Evolutionary conservation across 2,888 invertebrate genomes (phyloP).

Genomic region (Scaptodrosophila latifasciaeformis): DNA sequence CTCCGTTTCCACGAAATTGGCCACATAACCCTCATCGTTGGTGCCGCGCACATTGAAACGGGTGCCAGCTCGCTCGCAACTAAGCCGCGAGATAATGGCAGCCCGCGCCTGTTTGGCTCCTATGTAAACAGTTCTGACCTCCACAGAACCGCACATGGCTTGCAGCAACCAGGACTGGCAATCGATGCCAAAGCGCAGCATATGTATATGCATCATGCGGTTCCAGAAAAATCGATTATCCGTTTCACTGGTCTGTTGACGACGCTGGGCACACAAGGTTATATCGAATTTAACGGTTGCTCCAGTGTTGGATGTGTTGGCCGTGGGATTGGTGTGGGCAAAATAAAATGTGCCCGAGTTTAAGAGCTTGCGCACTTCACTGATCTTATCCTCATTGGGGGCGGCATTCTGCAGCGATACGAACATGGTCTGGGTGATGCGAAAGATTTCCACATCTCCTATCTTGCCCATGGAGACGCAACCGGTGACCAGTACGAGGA

Average conservation of each 20-base stretch:
- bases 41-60: constrained; percentile 98
- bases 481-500: constrained; percentile 94
- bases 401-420: constrained; percentile 87
- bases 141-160: constrained; percentile 97
- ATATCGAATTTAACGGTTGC: constrained; percentile 84
- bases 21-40: constrained; percentile 99
- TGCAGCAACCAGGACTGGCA: constrained; percentile 94
- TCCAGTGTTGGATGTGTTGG: constrained; percentile 42
- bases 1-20: constrained; percentile 99
- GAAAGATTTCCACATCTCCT: constrained; percentile 94
- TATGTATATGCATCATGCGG: constrained; percentile 93
- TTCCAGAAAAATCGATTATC: constrained; percentile 99
- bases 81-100: constrained; percentile 95
- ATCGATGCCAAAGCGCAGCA: constrained; percentile 93
- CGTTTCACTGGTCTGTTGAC: constrained; percentile 85
- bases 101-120: constrained; percentile 95
- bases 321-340: constrained; percentile 76
- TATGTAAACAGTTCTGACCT: constrained; percentile 98
- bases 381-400: constrained; percentile 79
- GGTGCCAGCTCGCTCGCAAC: constrained; percentile 98
- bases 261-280: constrained; percentile 94
- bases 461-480: constrained; percentile 98
- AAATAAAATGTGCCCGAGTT: constrained; percentile 99
- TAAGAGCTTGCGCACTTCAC: constrained; percentile 87
- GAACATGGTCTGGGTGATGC: constrained; percentile 94